phyloP scores from a whole-genome alignment of 2,888 invertebrate genomes.

The Willowsia nigromaculata region DNA sequence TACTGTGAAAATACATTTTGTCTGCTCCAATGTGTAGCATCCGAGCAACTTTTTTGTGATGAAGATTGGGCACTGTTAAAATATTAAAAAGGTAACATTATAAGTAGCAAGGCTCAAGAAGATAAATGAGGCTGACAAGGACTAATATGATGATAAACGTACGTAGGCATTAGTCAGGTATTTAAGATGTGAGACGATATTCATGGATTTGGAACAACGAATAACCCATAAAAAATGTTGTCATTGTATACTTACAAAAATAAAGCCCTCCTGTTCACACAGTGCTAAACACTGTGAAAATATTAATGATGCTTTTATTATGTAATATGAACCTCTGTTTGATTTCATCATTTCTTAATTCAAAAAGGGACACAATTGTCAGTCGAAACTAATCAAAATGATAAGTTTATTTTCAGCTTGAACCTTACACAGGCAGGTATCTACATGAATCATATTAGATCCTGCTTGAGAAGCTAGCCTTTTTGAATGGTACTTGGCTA shows the following conservation, averaged over 20 bases:
- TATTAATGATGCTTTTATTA: not conserved
- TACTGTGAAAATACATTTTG: too few species aligned
- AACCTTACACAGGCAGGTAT: too few species aligned
- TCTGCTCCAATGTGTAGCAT: too few species aligned
- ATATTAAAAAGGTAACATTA: not conserved
- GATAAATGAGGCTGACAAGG: not conserved
- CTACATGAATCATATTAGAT: not conserved
- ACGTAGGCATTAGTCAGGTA: not conserved
- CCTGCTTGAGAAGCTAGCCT: not conserved
- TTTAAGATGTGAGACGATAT: not conserved
- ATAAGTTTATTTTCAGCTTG: not conserved
- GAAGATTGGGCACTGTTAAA: not conserved
- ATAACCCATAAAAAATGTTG: not conserved
- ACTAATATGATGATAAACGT: not conserved
- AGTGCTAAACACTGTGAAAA: not conserved
- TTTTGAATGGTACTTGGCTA: not conserved
- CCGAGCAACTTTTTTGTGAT: not conserved
- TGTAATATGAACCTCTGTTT: conserved; percentile 11
- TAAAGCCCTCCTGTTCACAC: not conserved
- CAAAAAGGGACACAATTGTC: not conserved
- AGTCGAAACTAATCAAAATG: not conserved
- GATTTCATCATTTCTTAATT: conserved; percentile 41
- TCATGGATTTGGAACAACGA: not conserved
- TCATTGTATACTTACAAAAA: not conserved
- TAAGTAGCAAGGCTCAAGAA: not conserved